phyloP scores from a whole-genome alignment of 2,888 invertebrate genomes.

The Thecocarcelia acutangulata region DNA sequence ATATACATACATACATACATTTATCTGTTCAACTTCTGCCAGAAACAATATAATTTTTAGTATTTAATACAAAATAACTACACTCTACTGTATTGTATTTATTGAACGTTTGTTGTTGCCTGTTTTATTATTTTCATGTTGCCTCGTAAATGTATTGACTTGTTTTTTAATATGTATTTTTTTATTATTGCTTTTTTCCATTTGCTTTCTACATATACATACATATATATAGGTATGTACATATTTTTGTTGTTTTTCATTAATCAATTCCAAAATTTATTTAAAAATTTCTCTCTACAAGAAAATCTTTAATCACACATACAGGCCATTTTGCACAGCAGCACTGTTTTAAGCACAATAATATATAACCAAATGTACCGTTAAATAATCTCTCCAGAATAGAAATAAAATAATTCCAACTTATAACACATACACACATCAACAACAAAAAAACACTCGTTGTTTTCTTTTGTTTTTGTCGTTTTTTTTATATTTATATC shows the following conservation, averaged over 20 bases:
- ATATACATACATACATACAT: neutral
- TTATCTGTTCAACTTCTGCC: slow-evolving; percentile 16
- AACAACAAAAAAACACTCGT: neutral
- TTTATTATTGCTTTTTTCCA: no score
- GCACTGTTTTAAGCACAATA: slow-evolving; percentile 14
- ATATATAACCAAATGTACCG: slow-evolving; percentile 26
- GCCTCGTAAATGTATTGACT: slow-evolving; percentile 44
- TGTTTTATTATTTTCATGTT: slow-evolving; percentile 50
- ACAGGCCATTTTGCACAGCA: slow-evolving; percentile 16
- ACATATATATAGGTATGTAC: no score
- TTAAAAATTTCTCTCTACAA: slow-evolving; percentile 31
- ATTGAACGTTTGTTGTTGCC: slow-evolving; percentile 60
- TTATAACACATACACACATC: neutral
- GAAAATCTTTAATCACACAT: slow-evolving; percentile 9
- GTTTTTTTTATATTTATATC: neutral
- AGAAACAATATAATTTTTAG: slow-evolving; percentile 38
- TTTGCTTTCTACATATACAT: slow-evolving; percentile 40
- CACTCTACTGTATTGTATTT: slow-evolving; percentile 53
- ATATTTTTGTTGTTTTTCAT: slow-evolving; percentile 29
- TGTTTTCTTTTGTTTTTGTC: neutral
- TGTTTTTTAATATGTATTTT: slow-evolving; percentile 43
- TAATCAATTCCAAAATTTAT: slow-evolving; percentile 61
- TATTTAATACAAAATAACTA: slow-evolving; percentile 67
- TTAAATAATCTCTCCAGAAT: slow-evolving; percentile 32
- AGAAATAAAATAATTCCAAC: slow-evolving; percentile 1